Percentiles rank a stretch among this genome's conserved stretches.
These are phyloP conservation scores for Mastacembelus armatus DNA, from an alignment of 2,797 vertebrate genomes.

Conservation along the genomic window DNA sequence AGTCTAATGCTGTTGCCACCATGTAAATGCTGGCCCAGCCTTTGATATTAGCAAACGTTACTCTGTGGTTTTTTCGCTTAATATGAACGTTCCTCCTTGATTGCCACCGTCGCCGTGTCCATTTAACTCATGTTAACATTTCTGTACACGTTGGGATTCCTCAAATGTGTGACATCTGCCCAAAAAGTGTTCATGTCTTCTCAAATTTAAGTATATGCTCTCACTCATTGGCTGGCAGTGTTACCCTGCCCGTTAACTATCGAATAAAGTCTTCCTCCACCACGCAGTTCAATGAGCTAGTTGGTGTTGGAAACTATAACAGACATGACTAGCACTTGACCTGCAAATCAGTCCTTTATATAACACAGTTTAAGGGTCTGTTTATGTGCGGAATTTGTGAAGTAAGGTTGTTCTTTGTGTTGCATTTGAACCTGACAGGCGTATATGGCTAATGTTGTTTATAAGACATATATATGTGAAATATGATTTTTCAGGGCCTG, in stretches of 20 bases:
- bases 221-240: conserved; percentile 68
- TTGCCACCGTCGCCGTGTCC: background rate
- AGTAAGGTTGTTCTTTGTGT: no score
- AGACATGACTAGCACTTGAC: conserved; percentile 25
- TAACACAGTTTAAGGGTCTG: conserved; percentile 33
- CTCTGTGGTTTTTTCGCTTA: conserved; percentile 39
- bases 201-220: conserved; percentile 44
- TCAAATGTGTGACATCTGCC: conserved; percentile 18
- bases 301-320: conserved; percentile 6
- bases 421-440: no score
- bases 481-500: conserved; percentile 79
- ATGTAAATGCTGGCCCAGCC: conserved; percentile 65
- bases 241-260: conserved; percentile 54
- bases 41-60: conserved; percentile 54
- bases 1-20: conserved; percentile 73
- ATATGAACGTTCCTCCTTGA: background rate
- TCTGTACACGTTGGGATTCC: background rate
- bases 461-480: conserved; percentile 30
- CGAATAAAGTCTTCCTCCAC: conserved; percentile 33
- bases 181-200: conserved; percentile 33
- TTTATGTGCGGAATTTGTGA: conserved; percentile 12
- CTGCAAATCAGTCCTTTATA: conserved; percentile 35
- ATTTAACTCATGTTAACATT: conserved; percentile 5
- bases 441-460: background rate
- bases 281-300: background rate